Conservation (phyloP, 2,888 invertebrate species). For the Lasioglossum calceatum region DNA sequence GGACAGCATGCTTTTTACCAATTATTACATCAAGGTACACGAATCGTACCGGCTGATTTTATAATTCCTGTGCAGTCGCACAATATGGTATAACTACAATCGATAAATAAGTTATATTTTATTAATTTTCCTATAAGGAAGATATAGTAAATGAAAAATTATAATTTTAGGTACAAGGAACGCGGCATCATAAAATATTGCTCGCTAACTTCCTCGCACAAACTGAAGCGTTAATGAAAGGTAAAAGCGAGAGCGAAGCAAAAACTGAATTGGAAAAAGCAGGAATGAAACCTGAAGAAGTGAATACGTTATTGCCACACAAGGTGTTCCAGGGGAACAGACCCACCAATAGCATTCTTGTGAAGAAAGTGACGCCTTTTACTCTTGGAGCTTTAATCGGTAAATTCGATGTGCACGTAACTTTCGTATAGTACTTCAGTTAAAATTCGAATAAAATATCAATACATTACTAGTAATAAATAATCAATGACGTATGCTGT, state of each 20-base stretch:
- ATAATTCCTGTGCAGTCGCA: conserved; percentile 97
- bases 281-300: conserved; percentile 90
- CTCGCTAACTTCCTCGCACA: conserved; percentile 99
- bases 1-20: conserved; percentile 99
- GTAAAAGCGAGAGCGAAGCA: conserved; percentile 89
- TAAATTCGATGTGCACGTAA: conserved; percentile 82
- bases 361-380: conserved; percentile 96
- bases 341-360: conserved; percentile 98
- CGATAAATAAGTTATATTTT: not conserved
- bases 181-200: conserved; percentile 96
- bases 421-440: not conserved
- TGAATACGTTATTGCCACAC: conserved; percentile 95
- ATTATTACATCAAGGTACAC: conserved; percentile 97
- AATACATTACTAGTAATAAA: not conserved
- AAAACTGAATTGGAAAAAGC: conserved; percentile 92
- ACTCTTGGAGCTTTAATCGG: conserved; percentile 96
- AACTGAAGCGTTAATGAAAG: conserved; percentile 98
- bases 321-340: conserved; percentile 98
- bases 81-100: conserved; percentile 86
- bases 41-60: conserved; percentile 98
- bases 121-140: not conserved
- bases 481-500: not conserved
- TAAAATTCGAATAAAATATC: not conserved
- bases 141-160: conserved; percentile 11
- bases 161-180: conserved; percentile 85